Base-by-base conservation (phyloP, 2,888 invertebrate species). In the Saturnia japonica region DNA sequence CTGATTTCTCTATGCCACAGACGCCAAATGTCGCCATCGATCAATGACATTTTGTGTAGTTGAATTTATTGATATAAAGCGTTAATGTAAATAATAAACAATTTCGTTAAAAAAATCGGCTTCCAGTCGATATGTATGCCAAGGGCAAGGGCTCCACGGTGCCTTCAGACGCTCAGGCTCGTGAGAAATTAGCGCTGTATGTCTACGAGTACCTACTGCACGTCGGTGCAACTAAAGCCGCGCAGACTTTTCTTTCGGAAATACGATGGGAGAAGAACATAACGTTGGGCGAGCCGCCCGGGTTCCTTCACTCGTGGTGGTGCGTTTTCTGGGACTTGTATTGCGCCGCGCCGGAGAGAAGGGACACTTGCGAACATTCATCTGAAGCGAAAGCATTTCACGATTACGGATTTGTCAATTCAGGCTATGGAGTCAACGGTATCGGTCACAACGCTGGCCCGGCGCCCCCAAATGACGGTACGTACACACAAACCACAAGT, bases 281-380 rank as follows among this genome's bases (percentile, higher is more conserved):
- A 94, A 99, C 99, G 83, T 95, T 99, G 85, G 99, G 99, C 68
- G 99, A 99, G 92, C 99, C 99, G 81, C 99, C 99, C 77, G 99
- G 99, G 89, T 94, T 99, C 95, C 95, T 99, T 82, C 99, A 99
- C 93, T 99, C 99, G 72, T 99, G 99, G 99, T 99, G 99, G 99
- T 98, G 99, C 94, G 99, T 99, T 79, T 99, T 99, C 95, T 99
- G 99, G 99, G 99, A 99, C 95, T 95, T 99, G 82, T 99, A 99
- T 91, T 99, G 99, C 95, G 99, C 99, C 79, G 99, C 99, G 84
- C 99, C 99, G 54, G 99, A 99, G 94, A 95, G 99, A 84, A 95
- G 99, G 81, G 99, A 99, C 91, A 98, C 99, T 77, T 99, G 98
- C 94, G 99, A 99, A 93, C 99, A 99, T 95, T 99, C 99, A 77